These are phyloP conservation scores for Microtus pennsylvanicus DNA, from an alignment of 2,113 vertebrate species.

Conservation along the genomic window DNA sequence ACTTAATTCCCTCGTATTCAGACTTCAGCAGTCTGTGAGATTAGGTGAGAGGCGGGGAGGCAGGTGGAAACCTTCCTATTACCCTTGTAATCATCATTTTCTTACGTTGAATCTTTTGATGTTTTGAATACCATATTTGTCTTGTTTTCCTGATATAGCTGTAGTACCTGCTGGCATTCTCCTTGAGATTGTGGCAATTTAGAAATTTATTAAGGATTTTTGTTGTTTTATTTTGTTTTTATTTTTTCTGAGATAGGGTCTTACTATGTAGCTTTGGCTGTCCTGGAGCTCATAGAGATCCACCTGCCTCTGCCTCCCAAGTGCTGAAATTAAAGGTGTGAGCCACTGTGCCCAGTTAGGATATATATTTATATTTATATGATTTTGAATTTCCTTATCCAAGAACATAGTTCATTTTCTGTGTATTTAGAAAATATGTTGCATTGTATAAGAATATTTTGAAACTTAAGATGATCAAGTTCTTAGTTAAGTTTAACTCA, in stretches of 20 bases:
- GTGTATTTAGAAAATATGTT: not conserved
- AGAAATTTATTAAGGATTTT: constrained; percentile 7
- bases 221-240: not conserved
- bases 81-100: not conserved
- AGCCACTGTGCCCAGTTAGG: not conserved
- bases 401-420: constrained; percentile 6
- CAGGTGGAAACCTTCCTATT: not conserved
- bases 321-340: not conserved
- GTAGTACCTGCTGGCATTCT: not conserved
- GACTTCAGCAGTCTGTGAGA: not conserved
- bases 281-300: not conserved
- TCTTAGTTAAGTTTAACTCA: constrained; percentile 54
- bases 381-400: not conserved
- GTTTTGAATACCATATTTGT: not conserved
- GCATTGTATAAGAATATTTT: constrained; percentile 1
- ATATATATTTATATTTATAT: constrained; percentile 1
- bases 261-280: not conserved
- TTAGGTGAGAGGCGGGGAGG: not conserved
- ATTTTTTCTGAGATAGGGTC: not conserved
- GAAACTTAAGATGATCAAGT: not conserved
- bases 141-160: not conserved
- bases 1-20: not conserved
- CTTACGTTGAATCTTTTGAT: not conserved
- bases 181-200: not conserved
- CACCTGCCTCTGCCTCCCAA: not conserved